Evolutionary conservation across 2,888 invertebrate genomes (phyloP).

Genomic region (Caenorhabditis doughertyi): DNA sequence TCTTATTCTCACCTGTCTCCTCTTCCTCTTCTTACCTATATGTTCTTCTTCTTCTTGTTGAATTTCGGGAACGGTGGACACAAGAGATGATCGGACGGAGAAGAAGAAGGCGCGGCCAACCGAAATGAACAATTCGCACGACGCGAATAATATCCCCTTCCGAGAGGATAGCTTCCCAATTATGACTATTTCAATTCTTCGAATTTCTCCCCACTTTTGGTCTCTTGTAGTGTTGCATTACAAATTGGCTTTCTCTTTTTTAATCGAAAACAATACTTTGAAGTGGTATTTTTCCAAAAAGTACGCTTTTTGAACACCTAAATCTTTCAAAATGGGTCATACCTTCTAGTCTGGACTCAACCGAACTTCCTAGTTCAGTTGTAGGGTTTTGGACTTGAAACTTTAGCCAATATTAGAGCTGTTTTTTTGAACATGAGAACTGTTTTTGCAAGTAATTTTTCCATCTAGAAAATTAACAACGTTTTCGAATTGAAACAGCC

Average conservation of each 20-base stretch:
- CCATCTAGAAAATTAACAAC: too few species aligned
- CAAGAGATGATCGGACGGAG: constrained; percentile 14
- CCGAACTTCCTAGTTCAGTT: too few species aligned
- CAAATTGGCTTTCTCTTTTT: neutral
- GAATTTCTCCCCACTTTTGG: constrained; percentile 5
- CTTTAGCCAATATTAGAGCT: too few species aligned
- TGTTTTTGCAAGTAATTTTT: too few species aligned
- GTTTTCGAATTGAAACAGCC: too few species aligned
- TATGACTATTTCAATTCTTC: constrained; percentile 23
- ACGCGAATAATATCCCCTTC: constrained; percentile 26
- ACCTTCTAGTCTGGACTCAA: too few species aligned
- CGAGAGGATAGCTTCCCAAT: constrained; percentile 51
- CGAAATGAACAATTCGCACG: constrained; percentile 58
- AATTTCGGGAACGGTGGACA: constrained; percentile 45
- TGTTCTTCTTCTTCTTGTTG: constrained; percentile 16
- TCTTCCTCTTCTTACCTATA: constrained; percentile 15
- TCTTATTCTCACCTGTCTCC: constrained; percentile 38
- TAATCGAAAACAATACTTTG: neutral
- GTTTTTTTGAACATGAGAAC: too few species aligned
- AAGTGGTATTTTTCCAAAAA: neutral
- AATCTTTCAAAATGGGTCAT: too few species aligned
- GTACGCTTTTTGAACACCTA: too few species aligned
- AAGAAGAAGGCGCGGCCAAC: constrained; percentile 53
- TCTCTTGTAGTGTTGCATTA: neutral
- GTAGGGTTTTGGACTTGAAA: too few species aligned